Base-by-base conservation (phyloP, 2,888 invertebrate species). In the Fragum sueziense region DNA sequence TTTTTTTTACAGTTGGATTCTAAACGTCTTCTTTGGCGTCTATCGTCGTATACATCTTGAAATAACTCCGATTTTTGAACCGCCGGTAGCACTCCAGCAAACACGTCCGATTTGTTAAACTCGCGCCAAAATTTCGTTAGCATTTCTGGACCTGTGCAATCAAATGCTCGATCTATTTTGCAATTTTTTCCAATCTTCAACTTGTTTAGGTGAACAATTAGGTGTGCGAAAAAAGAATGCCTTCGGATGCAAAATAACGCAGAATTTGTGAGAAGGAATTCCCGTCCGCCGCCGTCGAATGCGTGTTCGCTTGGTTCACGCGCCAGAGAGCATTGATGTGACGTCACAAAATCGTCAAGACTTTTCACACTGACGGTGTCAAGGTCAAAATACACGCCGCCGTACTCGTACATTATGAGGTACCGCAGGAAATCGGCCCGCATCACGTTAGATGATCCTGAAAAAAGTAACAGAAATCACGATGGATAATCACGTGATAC, bases 361-460 rank as follows among this genome's bases (percentile, higher is more conserved):
- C 27, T 27, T 57, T 57, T 57, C 29, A 57, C 57, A 57, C 57
- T 57, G 11, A 57, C 57, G 25, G 57, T 57, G 57, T 57, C 57
- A 25, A 57, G 29, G 57, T 57, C 57, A 27, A 57, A 57, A 29
- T 57, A 57, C 27, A 57, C 57, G 9, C 57, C 57, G 1, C 57
- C 57, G 29, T 57, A 57, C 7, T 57, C 57, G 7, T 57, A 57
- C 2, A 57, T 29, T 20, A 57, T 29, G 27, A 57, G 27, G 29
- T 57, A 57, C 25, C 57, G 57, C 17, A 57, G 27, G 29, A 57
- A 14, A 57, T 57, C 57, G 2, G 57, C 1, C 20, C 57, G 25
- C 57, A 57, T 14, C 7, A 57, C 7, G 7, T 57, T 57, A 14
- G 27, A 29, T 29, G 11, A 7, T 27, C 20, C 57, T 57, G 57